Conservation (phyloP, 2,113 vertebrate species). For the Colossoma macropomum region DNA sequence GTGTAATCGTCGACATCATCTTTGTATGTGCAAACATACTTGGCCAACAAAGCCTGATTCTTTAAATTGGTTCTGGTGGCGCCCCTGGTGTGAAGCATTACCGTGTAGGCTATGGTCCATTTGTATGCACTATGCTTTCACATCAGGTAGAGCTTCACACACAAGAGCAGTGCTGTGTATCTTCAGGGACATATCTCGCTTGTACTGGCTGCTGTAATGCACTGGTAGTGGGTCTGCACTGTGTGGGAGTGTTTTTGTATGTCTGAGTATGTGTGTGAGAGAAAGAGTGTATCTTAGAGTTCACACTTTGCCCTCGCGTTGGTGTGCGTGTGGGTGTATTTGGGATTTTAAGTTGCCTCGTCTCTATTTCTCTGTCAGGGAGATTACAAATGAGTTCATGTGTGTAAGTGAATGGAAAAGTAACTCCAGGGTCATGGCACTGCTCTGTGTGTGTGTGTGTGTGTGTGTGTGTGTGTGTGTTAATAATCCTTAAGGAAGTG, state of each 20-base stretch:
- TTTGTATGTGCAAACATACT: too few relatives aligned
- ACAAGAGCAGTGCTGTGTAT: not conserved
- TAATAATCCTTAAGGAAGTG: conserved; percentile 23
- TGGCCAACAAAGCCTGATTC: too few relatives aligned
- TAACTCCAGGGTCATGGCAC: not conserved
- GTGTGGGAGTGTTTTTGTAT: not conserved
- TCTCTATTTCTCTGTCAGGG: not conserved
- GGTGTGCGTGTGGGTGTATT: not conserved
- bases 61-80: not conserved
- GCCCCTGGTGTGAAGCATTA: too few relatives aligned
- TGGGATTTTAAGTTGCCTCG: not conserved
- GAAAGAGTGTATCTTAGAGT: not conserved
- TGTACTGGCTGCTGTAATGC: not conserved
- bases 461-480: not conserved
- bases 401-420: not conserved
- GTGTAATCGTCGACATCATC: too few relatives aligned
- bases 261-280: not conserved
- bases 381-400: not conserved
- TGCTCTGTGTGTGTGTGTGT: not conserved
- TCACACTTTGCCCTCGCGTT: not conserved
- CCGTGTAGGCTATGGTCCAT: not conserved
- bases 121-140: not conserved
- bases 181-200: not conserved
- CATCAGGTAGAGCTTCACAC: not conserved
- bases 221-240: not conserved